Base-by-base conservation (phyloP, 53 echinoderm and acorn worm species). In the Arbacia lixula region DNA sequence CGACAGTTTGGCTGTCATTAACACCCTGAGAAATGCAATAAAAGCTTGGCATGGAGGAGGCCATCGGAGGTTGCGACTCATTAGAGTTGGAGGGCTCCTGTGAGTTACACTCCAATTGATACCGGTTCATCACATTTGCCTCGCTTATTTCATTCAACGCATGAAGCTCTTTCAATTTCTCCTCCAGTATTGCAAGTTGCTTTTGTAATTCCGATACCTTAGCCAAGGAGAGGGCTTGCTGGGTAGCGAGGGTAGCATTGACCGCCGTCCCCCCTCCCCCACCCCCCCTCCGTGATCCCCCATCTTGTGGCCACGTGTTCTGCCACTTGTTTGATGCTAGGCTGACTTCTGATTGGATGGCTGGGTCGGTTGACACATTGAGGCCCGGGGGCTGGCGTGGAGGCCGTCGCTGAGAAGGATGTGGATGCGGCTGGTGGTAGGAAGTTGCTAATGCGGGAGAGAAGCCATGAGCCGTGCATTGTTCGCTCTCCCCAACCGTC, bases 1-100 rank as follows among this genome's bases (percentile, higher is more conserved):
- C 50, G 1, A 32, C 49, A 32, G n/a, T n/a, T n/a, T 63, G 50
- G 22, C 41, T 49, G 16, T 81, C 82, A 64, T 63, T 81, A 64
- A 81, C 82, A 64, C 82, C 82, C 82, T 81, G 82, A 81, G 82
- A 81, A 43, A 81, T 81, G 82, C 82, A 81, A 81, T 81, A 81
- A 81, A 81, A 81, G 51, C 82, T 81, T 62, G 82, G 82, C 82
- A 64, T 63, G 11, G 62, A 64, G 28, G 82, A 64, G 42, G 62
- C 62, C 49, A 55, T 20, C 40, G 37, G 35, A 19, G 82, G 64
- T 51, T 81, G 62, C 10, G 3, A 40, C 82, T 81, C 82, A 81
- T 81, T 81, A 81, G 62, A 40, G 51, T 63, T 52, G 28, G 34
- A 26, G 64, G 31, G 46, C 62, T 49, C 82, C 63, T 17, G 82